Percentiles rank a stretch among this genome's conserved stretches.
These are phyloP conservation scores for Oscheius myriophilus DNA, from an alignment of 2,888 invertebrate genomes.

Conservation along the genomic window DNA sequence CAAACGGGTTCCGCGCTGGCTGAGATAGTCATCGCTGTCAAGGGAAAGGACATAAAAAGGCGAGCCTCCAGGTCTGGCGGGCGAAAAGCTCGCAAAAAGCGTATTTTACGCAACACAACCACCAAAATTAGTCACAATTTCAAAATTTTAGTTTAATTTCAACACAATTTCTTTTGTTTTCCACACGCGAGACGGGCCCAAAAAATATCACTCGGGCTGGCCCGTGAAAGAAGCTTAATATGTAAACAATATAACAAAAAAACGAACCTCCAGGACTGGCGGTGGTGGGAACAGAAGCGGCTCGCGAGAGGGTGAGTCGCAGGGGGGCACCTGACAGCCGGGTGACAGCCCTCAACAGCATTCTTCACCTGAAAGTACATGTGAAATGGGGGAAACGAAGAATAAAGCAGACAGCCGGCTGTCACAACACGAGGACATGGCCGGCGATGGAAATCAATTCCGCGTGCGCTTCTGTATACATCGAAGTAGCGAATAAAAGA, in stretches of 20 bases:
- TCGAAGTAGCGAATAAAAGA: background rate
- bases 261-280: conserved; percentile 4
- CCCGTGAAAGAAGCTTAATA: background rate
- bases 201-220: background rate
- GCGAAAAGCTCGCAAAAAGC: too few species aligned
- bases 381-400: background rate
- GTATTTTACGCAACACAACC: too few species aligned
- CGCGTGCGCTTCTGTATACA: background rate
- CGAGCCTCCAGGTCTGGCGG: conserved; percentile 1
- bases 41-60: too few species aligned
- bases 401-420: background rate
- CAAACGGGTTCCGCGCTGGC: too few species aligned
- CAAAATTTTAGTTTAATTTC: background rate
- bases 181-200: background rate
- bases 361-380: background rate
- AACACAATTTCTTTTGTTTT: background rate
- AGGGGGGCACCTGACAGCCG: background rate
- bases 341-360: conserved; percentile 11
- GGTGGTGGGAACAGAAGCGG: conserved; percentile 10
- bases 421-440: background rate
- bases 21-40: too few species aligned
- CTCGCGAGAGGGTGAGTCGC: background rate
- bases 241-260: background rate
- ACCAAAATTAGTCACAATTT: too few species aligned
- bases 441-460: background rate